Evolutionary conservation across 2,888 invertebrate species (phyloP).

Genomic region (Tenthredo mesomela): DNA sequence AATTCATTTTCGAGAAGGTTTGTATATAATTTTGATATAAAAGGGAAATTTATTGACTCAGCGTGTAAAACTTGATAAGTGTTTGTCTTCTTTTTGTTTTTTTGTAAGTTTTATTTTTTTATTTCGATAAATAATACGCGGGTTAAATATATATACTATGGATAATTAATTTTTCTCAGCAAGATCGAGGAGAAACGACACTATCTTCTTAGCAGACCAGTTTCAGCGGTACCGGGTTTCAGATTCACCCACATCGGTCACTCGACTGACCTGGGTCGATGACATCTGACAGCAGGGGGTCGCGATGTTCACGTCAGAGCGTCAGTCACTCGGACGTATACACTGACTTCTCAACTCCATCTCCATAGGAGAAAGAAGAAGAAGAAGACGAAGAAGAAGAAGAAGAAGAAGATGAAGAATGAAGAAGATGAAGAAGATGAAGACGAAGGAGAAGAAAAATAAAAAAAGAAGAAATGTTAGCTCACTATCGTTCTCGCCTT

Average conservation of each 20-base stretch:
- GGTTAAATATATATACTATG: neutral
- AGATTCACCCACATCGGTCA: slow-evolving; percentile 73
- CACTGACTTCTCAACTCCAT: slow-evolving; percentile 64
- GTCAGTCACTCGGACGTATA: slow-evolving; percentile 74
- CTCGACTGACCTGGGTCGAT: slow-evolving; percentile 69
- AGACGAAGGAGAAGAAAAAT: neutral
- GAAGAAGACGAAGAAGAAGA: neutral
- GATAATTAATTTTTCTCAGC: neutral
- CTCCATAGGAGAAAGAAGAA: neutral
- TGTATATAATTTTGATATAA: too few species aligned
- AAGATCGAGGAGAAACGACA: neutral
- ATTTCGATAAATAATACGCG: neutral
- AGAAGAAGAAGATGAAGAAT: neutral
- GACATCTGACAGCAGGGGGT: slow-evolving; percentile 74
- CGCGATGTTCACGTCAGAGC: slow-evolving; percentile 74
- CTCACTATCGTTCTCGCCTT: slow-evolving; percentile 1
- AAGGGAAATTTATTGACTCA: too few species aligned
- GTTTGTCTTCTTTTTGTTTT: neutral
- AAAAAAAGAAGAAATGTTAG: neutral
- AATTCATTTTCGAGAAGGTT: too few species aligned
- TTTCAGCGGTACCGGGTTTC: slow-evolving; percentile 41
- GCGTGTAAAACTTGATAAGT: neutral
- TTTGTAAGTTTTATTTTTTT: neutral
- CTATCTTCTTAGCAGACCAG: neutral
- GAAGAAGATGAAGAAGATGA: too few species aligned